Base-by-base conservation (phyloP, 2,888 invertebrate genomes). In the Drosophila recens region DNA sequence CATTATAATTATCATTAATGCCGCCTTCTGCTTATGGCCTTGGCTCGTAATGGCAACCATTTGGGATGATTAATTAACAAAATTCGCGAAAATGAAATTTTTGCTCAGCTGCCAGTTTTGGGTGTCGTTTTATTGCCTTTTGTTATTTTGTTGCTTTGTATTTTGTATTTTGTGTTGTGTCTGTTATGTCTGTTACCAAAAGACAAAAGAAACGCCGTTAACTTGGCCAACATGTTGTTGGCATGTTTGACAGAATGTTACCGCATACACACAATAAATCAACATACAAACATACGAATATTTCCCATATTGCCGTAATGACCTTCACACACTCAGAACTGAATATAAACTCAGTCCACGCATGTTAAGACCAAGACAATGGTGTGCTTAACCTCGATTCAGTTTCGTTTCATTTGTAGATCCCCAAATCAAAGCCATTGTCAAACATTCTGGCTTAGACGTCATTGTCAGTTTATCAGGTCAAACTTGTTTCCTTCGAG, bases 61-160 rank as follows among this genome's bases (percentile, higher is more conserved):
- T 78, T 75, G 51, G 72, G 48, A 80, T 85, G 88, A 85, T 85
- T 85, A 86, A 85, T 85, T 86, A 82, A 68, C 65, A 51, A 57
- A 72, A 73, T 72, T 83, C 80, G 86, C 78, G 74, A 79, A 75
- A 56, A 58, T 64, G 51, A 52, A 73, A 49, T 56, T 66, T 51
- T 54, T 67, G 61, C 57, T 53, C 38, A 49, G 20, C 20, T 64
- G 63, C 57, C 76, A 59, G 48, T 59, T 65, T 70, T 53, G 70
- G 59, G 52, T 67, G 68, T 58, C 64, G 67, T 63, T 68, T 78
- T 67, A 80, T 85, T 80, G 70, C 43, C 66, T 73, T 67, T 76
- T 67, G 65, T 68, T 57, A 36, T 52, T 61, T 33, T 17, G 56
- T 56, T 56, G 2, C 2, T 30, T 30, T 30, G 30, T 30, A 6